phyloP scores from a whole-genome alignment of 2,113 vertebrate genomes.

The Blennius ocellaris region DNA sequence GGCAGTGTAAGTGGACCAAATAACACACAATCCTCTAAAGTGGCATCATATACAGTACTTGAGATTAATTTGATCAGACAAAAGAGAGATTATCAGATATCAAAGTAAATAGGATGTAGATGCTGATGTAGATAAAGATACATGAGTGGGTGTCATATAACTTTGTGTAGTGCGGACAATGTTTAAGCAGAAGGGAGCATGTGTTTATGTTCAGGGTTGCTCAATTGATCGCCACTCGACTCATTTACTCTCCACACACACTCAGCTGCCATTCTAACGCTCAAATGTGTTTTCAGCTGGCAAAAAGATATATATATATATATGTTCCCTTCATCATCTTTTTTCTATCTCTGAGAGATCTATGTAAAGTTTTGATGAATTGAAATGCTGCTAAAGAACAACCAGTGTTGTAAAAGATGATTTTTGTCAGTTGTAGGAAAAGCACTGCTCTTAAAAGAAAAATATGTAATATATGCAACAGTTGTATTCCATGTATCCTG shows the following conservation, averaged over 20 bases:
- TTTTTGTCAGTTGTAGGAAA: too few species aligned
- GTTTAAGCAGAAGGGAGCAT: conserved; percentile 65
- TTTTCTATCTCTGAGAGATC: too few species aligned
- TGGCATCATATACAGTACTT: background rate
- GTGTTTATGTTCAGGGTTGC: conserved; percentile 47
- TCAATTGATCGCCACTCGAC: conserved; percentile 24
- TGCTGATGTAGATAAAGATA: conserved; percentile 1
- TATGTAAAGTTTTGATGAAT: too few species aligned
- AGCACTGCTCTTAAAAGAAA: too few species aligned
- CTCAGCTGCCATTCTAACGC: conserved; percentile 2
- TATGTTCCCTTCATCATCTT: too few species aligned
- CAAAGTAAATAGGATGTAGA: conserved; percentile 2
- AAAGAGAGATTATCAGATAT: background rate
- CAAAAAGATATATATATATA: too few species aligned
- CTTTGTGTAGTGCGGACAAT: conserved; percentile 72
- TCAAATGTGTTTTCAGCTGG: background rate
- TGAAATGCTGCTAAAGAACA: too few species aligned
- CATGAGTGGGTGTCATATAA: conserved; percentile 19
- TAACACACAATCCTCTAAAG: background rate
- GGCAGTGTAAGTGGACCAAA: background rate
- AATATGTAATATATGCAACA: too few species aligned
- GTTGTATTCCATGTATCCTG: too few species aligned
- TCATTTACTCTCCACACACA: conserved; percentile 6
- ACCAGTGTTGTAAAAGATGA: too few species aligned
- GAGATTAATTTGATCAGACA: background rate